Evolutionary conservation across 2,888 invertebrate species (phyloP).

Genomic region (Achlya flavicornis): DNA sequence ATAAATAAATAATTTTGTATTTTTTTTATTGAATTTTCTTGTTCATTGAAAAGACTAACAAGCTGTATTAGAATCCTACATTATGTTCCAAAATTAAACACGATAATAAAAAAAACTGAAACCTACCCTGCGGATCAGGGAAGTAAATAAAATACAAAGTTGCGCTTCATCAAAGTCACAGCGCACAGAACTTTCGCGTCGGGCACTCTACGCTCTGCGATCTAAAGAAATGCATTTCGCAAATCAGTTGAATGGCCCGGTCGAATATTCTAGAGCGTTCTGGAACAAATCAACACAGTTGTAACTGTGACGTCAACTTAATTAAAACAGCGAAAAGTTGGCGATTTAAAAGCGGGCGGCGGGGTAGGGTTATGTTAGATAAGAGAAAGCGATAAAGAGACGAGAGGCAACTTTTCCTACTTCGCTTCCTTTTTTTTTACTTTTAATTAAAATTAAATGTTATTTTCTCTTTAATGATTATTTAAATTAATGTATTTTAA

Average conservation of each 20-base stretch:
- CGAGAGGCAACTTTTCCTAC: too few relatives aligned
- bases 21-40: too few relatives aligned
- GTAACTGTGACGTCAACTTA: conserved; percentile 79
- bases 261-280: conserved; percentile 17
- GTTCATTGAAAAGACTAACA: neutral
- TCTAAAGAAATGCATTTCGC: conserved; percentile 35
- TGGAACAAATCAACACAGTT: conserved; percentile 69
- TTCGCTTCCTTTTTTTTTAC: too few relatives aligned
- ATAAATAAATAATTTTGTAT: too few relatives aligned
- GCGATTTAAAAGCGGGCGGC: conserved; percentile 65
- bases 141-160: conserved; percentile 15
- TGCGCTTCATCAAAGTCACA: conserved; percentile 17
- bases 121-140: conserved; percentile 15
- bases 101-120: conserved; percentile 18
- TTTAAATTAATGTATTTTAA: too few relatives aligned
- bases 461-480: too few relatives aligned
- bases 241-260: conserved; percentile 31
- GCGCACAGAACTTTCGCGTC: conserved; percentile 21
- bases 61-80: neutral
- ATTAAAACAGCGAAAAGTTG: conserved; percentile 80
- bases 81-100: neutral
- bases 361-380: conserved; percentile 14
- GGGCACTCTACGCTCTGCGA: conserved; percentile 15
- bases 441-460: neutral
- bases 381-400: conserved; percentile 23